Evolutionary conservation across 1,140 invertebrate genomes (phyloP), one percentile per base, ranked within the genome.

Genomic region (Diorhabda sublineata): DNA sequence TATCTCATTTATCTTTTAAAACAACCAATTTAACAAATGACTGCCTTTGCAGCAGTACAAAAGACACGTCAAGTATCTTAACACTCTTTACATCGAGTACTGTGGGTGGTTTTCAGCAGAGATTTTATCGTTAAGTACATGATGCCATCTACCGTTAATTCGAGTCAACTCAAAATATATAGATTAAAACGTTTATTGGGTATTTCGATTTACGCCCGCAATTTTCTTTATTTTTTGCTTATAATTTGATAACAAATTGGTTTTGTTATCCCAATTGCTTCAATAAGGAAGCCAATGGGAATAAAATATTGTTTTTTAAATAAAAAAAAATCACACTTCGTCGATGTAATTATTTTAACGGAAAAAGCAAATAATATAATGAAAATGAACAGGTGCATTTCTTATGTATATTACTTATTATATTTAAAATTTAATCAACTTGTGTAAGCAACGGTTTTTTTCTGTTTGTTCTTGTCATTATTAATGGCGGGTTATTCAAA

Each of bases 11-110:
- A n/a, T 52, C 47, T 52, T 8, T n/a, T n/a, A 52, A 52, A 52
- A 52, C 47, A 52, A 52, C 47, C n/a, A 52, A 52, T 52, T 52
- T 52, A 52, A 52, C 47, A 52, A 52, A 52, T 52, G 47, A 52
- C 47, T 52, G 6, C 47, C 47, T 52, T 52, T n/a, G 47, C 47
- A 6, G 47, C n/a, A 52, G n/a, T n/a, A 52, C 47, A 52, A 52
- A 52, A 52, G 47, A 52, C 6, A 52, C 47, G 47, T 52, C 47
- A 3, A 52, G 6, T 52, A 6, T 52, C 47, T 52, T 52, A 52
- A 52, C 47, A 52, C 47, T 52, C 47, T 52, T n/a, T 3, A 52
- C 47, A 52, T n/a, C 6, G n/a, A 8, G 47, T 52, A n/a, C 47
- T 52, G 47, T 52, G 47, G 47, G 47, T 52, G 47, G 47, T n/a